These are phyloP conservation scores for Leucopsar rothschildi DNA, from an alignment of 2,113 vertebrate species.

Conservation along the genomic window DNA sequence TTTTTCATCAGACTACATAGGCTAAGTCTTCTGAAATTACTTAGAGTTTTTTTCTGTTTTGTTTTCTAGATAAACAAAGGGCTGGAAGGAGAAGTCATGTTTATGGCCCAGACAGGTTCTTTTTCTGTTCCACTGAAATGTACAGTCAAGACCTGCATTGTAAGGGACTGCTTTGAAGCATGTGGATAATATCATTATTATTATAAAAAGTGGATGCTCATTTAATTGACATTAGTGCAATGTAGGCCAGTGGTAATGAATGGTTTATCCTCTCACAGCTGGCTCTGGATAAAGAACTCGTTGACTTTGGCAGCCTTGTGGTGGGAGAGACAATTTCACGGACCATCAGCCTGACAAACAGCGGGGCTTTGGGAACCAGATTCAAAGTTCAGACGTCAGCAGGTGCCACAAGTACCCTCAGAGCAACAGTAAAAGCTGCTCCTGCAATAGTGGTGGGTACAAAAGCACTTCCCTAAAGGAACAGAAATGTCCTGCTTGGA, in stretches of 20 bases:
- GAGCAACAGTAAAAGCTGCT: neutral
- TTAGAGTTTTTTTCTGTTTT: neutral
- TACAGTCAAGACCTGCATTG: constrained; percentile 84
- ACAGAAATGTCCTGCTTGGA: neutral
- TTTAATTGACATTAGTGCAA: neutral
- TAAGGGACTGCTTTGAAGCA: constrained; percentile 64
- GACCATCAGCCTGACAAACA: constrained; percentile 84
- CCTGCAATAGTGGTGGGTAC: constrained; percentile 56
- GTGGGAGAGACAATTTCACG: constrained; percentile 86
- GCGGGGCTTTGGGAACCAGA: constrained; percentile 79
- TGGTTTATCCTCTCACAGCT: constrained; percentile 72
- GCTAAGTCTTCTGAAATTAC: neutral
- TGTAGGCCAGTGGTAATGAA: constrained; percentile 32
- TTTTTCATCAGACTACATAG: neutral
- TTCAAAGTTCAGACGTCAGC: constrained; percentile 73
- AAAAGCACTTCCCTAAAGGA: neutral
- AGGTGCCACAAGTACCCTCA: neutral
- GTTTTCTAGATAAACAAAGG: constrained; percentile 81
- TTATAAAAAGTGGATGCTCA: neutral
- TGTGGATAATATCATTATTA: neutral
- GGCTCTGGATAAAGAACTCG: constrained; percentile 81
- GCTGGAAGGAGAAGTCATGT: constrained; percentile 83
- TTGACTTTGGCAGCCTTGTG: constrained; percentile 87
- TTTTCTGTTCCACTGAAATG: constrained; percentile 87
- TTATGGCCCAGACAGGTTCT: constrained; percentile 77